phyloP scores from a whole-genome alignment of 2,888 invertebrate species.

The Mycalesis mineus region DNA sequence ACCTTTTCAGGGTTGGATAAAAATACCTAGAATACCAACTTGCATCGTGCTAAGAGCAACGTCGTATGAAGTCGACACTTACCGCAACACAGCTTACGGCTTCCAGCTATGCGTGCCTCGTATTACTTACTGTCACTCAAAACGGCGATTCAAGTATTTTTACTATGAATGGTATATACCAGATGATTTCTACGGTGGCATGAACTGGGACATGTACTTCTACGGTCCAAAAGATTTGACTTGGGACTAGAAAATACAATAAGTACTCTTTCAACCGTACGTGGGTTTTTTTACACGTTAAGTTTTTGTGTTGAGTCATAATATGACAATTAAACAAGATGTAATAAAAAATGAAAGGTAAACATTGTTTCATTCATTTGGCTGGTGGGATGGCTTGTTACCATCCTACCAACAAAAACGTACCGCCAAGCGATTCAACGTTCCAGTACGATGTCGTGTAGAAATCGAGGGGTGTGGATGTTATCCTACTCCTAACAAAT shows the following conservation, averaged over 20 bases:
- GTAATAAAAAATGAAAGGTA: too few species aligned
- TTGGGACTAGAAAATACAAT: slow-evolving; percentile 34
- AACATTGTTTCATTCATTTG: too few species aligned
- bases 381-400: too few species aligned
- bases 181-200: slow-evolving; percentile 36
- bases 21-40: slow-evolving; percentile 48
- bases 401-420: too few species aligned
- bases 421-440: too few species aligned
- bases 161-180: slow-evolving; percentile 57
- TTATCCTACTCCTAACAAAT: too few species aligned
- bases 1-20: slow-evolving; percentile 50
- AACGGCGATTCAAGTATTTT: slow-evolving; percentile 40
- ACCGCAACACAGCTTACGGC: slow-evolving; percentile 44
- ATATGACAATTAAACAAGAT: too few species aligned
- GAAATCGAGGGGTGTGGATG: too few species aligned
- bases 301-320: too few species aligned
- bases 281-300: too few species aligned
- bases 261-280: too few species aligned
- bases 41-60: slow-evolving; percentile 48
- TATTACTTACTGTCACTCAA: slow-evolving; percentile 44
- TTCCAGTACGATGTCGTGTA: too few species aligned
- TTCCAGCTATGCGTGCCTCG: slow-evolving; percentile 58
- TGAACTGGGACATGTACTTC: slow-evolving; percentile 49
- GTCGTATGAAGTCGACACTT: slow-evolving; percentile 38
- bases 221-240: slow-evolving; percentile 39